Evolutionary conservation across 1,140 invertebrate genomes (phyloP).

Genomic region (Drosophila parabipectinata): DNA sequence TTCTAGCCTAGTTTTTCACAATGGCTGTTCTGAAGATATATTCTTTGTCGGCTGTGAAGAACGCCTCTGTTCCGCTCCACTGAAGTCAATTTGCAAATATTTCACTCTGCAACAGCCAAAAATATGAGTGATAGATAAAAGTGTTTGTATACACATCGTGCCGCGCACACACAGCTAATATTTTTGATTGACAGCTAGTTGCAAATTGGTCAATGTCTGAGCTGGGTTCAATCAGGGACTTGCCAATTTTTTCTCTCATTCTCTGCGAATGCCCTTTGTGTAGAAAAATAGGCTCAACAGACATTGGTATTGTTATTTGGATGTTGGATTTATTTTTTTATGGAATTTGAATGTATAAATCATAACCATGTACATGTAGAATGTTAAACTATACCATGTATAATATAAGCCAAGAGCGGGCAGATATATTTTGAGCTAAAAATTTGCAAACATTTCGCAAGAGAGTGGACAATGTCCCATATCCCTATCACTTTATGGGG

Average conservation of each 20-base stretch:
- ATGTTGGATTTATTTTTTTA: too few relatives aligned
- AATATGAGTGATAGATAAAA: conserved; percentile 48
- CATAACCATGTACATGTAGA: background rate
- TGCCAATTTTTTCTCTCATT: background rate
- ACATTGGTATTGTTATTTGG: too few relatives aligned
- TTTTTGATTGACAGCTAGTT: conserved; percentile 42
- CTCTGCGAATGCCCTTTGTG: background rate
- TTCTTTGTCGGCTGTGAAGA: conserved; percentile 1
- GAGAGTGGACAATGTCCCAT: conserved; percentile 14
- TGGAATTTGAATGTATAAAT: conserved; percentile 1
- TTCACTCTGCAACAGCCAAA: conserved; percentile 31
- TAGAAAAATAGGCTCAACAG: background rate
- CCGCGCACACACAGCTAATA: conserved; percentile 31
- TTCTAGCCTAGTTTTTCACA: background rate
- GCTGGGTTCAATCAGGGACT: conserved; percentile 32
- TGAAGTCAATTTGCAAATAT: conserved; percentile 66
- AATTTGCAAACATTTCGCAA: background rate
- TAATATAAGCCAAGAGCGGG: background rate
- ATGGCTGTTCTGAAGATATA: background rate
- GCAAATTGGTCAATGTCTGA: conserved; percentile 48
- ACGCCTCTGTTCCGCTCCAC: conserved; percentile 32
- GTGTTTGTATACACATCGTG: conserved; percentile 26
- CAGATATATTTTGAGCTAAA: background rate
- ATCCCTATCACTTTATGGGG: conserved; percentile 33
- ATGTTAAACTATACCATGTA: too few relatives aligned